Base-by-base conservation (phyloP, 92 coral and sea anemone species). In the Scolanthus callimorphus region DNA sequence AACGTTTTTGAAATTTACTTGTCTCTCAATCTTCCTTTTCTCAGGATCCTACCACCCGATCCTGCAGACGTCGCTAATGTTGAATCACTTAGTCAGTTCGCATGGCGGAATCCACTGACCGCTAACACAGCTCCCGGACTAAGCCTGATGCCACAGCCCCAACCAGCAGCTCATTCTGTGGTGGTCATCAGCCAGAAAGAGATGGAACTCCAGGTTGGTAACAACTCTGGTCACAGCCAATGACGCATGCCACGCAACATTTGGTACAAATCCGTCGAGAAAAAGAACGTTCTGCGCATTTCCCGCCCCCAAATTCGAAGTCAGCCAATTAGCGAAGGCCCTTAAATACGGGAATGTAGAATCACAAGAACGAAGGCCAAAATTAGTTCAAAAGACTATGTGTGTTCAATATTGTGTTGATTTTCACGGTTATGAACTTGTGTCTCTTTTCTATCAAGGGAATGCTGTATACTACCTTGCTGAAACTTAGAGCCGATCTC, bases 371-470 rank as follows among this genome's bases (percentile, higher is more conserved):
- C n/a, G n/a, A n/a, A n/a, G n/a, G n/a, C n/a, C n/a, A n/a, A n/a
- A n/a, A n/a, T n/a, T n/a, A n/a, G n/a, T n/a, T n/a, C n/a, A n/a
- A n/a, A n/a, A n/a, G n/a, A n/a, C n/a, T n/a, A n/a, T n/a, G n/a
- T n/a, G n/a, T n/a, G n/a, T n/a, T n/a, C n/a, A n/a, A n/a, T n/a
- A n/a, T n/a, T n/a, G n/a, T n/a, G n/a, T n/a, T n/a, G n/a, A n/a
- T n/a, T n/a, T n/a, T n/a, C n/a, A n/a, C n/a, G n/a, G n/a, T n/a
- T n/a, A n/a, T n/a, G n/a, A n/a, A n/a, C n/a, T n/a, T n/a, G n/a
- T n/a, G n/a, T n/a, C n/a, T n/a, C n/a, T n/a, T 48, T 29, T 46
- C 27, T 1, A 72, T n/a, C n/a, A n/a, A 91, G 97, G 95, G 97
- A 17, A 73, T 85, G 6, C 59, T 91, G 54, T 91, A 91, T 31